Percentiles rank a stretch among this genome's conserved stretches.
Evolutionary conservation across 2,888 invertebrate genomes (phyloP).

Genomic region (Apoda limacodes): DNA sequence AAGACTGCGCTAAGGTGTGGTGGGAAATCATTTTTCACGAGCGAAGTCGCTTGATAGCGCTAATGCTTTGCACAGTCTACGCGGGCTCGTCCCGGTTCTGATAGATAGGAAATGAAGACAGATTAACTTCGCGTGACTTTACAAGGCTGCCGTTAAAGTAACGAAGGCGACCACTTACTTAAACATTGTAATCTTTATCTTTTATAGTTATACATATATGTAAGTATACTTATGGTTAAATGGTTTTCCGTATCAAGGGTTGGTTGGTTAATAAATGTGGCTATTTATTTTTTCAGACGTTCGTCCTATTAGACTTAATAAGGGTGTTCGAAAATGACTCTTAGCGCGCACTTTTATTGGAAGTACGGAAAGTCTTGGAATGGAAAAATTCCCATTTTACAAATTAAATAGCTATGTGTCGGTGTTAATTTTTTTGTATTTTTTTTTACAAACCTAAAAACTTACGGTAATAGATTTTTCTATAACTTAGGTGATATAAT

Average conservation of each 20-base stretch:
- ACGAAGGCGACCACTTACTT: slow-evolving; percentile 23
- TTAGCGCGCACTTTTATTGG: no score
- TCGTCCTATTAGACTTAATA: no score
- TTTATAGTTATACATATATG: neutral
- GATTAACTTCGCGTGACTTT: slow-evolving; percentile 63
- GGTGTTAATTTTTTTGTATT: no score
- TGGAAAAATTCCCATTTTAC: no score
- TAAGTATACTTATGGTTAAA: no score
- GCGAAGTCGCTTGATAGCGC: slow-evolving; percentile 54
- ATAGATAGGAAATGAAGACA: slow-evolving; percentile 70
- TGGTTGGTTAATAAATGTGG: neutral
- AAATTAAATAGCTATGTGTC: no score
- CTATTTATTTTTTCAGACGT: neutral
- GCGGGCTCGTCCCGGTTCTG: slow-evolving; percentile 43
- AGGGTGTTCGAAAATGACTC: no score
- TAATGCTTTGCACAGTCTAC: slow-evolving; percentile 51
- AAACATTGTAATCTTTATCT: slow-evolving; percentile 20
- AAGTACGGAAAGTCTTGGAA: no score
- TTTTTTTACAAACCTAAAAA: no score
- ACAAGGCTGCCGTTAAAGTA: slow-evolving; percentile 31
- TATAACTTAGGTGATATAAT: no score
- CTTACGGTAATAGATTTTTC: no score
- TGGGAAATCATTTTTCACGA: slow-evolving; percentile 64
- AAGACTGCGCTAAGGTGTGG: slow-evolving; percentile 54
- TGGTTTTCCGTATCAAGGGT: no score